These are phyloP conservation scores for Colistium nudipinnis DNA, from an alignment of 2,113 vertebrate species.

Conservation along the genomic window DNA sequence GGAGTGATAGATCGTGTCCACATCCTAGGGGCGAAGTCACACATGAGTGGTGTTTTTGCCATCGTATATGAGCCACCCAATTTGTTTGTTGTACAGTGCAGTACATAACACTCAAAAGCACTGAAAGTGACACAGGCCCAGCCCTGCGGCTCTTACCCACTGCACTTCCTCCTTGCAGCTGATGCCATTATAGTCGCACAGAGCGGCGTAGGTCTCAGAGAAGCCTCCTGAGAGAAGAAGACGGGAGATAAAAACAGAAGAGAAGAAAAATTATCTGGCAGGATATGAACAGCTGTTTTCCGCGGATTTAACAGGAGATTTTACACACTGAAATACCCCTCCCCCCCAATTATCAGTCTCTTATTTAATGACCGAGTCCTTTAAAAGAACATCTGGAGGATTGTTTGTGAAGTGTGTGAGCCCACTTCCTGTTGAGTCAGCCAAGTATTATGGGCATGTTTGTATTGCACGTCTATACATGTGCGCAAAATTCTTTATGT, in stretches of 20 bases:
- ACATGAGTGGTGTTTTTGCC: slow-evolving; percentile 43
- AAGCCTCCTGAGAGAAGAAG: slow-evolving; percentile 79
- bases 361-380: slow-evolving; percentile 41
- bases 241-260: slow-evolving; percentile 23
- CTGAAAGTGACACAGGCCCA: slow-evolving; percentile 62
- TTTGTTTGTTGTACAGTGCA: slow-evolving; percentile 41
- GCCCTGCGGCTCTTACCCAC: slow-evolving; percentile 76
- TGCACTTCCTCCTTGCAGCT: slow-evolving; percentile 83
- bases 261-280: slow-evolving; percentile 27
- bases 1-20: slow-evolving; percentile 92
- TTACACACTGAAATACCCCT: too few species aligned
- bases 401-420: slow-evolving; percentile 34
- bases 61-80: slow-evolving; percentile 13
- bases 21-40: slow-evolving; percentile 80
- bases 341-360: slow-evolving; percentile 55
- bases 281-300: slow-evolving; percentile 67
- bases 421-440: slow-evolving; percentile 40
- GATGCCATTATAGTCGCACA: slow-evolving; percentile 90
- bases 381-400: slow-evolving; percentile 65
- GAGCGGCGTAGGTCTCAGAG: slow-evolving; percentile 87
- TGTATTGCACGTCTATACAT: slow-evolving; percentile 8
- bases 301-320: slow-evolving; percentile 8
- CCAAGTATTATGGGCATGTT: slow-evolving; percentile 23
- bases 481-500: slow-evolving; percentile 38
- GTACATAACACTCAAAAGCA: slow-evolving; percentile 56